Conservation (phyloP, 2,888 invertebrate genomes). For the Panopea generosa region DNA sequence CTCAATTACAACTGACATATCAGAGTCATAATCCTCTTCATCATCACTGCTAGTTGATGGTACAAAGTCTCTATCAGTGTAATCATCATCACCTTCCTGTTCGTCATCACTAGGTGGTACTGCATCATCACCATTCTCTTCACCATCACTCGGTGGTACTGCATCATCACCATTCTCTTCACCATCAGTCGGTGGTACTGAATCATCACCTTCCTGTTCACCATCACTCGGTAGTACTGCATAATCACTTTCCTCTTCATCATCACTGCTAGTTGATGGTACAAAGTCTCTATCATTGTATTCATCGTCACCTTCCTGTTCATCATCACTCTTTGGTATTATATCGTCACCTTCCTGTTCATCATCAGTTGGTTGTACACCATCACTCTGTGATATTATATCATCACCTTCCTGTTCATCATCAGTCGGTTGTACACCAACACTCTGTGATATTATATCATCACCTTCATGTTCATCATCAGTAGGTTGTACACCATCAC, state of each 20-base stretch:
- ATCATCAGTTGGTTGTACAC: too few relatives aligned
- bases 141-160: too few relatives aligned
- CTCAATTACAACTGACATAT: conserved; percentile 6
- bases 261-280: conserved; percentile 4
- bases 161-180: too few relatives aligned
- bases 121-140: neutral
- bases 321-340: neutral
- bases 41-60: conserved; percentile 4
- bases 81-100: neutral
- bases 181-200: too few relatives aligned
- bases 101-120: neutral
- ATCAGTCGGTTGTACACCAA: too few relatives aligned
- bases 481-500: neutral
- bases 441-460: too few relatives aligned
- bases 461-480: too few relatives aligned
- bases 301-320: neutral
- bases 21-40: too few relatives aligned
- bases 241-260: too few relatives aligned
- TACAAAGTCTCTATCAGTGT: conserved; percentile 2
- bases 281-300: neutral
- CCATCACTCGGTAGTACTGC: too few relatives aligned
- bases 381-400: too few relatives aligned
- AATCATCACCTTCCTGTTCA: neutral
- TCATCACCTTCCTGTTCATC: too few relatives aligned
- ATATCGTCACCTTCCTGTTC: neutral